A percentile compares a stretch with the other conserved stretches of the same genome.
These are phyloP conservation scores for Diachrysia chrysitis DNA, from an alignment of 2,888 invertebrate genomes.

Conservation along the genomic window DNA sequence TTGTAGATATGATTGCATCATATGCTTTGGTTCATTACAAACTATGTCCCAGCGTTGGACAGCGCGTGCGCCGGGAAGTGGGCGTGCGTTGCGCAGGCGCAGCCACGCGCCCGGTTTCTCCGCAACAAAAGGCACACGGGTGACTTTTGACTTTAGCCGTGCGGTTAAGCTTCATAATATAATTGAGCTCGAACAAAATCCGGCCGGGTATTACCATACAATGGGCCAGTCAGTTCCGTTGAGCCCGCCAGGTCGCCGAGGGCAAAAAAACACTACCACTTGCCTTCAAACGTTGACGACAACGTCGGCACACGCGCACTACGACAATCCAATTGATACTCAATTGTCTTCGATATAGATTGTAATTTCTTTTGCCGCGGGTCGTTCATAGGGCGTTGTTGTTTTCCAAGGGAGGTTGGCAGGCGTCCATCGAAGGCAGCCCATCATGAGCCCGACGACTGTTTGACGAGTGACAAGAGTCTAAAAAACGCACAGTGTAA, in stretches of 20 bases:
- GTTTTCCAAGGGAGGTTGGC: slow-evolving; percentile 74
- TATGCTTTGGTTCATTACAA: slow-evolving; percentile 1
- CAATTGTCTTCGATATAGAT: slow-evolving; percentile 42
- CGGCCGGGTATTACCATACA: slow-evolving; percentile 88
- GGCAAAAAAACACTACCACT: slow-evolving; percentile 88
- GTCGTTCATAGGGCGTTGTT: slow-evolving; percentile 55
- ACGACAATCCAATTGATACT: slow-evolving; percentile 54
- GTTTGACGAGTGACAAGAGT: slow-evolving; percentile 87
- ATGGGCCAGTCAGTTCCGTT: slow-evolving; percentile 87
- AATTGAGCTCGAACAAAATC: slow-evolving; percentile 89
- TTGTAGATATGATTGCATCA: slow-evolving; percentile 1
- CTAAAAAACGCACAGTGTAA: slow-evolving; percentile 84
- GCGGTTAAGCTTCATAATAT: slow-evolving; percentile 88
- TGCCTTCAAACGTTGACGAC: slow-evolving; percentile 60
- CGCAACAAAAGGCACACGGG: slow-evolving; percentile 79
- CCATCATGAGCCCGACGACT: slow-evolving; percentile 86
- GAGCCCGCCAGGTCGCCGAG: slow-evolving; percentile 86
- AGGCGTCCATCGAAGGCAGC: slow-evolving; percentile 86
- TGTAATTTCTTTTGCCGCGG: slow-evolving; percentile 29
- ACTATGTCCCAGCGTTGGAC: slow-evolving; percentile 30
- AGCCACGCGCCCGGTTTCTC: slow-evolving; percentile 66
- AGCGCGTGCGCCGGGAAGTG: slow-evolving; percentile 34
- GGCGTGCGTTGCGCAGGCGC: slow-evolving; percentile 59
- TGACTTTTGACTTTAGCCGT: slow-evolving; percentile 88
- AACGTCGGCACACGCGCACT: slow-evolving; percentile 56